Conservation (phyloP, 2,888 invertebrate genomes). For the Tinea trinotella region DNA sequence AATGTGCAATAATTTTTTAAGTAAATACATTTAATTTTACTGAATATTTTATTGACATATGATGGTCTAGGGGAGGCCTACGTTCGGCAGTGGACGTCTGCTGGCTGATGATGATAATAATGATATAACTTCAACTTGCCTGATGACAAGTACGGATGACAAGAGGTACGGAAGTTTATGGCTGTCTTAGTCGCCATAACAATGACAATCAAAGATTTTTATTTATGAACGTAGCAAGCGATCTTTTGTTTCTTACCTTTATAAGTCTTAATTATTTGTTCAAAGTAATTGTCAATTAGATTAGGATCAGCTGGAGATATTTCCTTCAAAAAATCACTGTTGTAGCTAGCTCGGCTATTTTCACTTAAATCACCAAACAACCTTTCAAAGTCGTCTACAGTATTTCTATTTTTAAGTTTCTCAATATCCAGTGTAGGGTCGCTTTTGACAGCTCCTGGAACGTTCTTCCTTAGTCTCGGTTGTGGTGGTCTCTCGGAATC, state of each 20-base stretch:
- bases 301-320: slow-evolving; percentile 31
- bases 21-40: no score
- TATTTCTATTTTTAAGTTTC: slow-evolving; percentile 21
- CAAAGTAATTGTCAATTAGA: slow-evolving; percentile 47
- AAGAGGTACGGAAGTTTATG: no score
- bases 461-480: neutral
- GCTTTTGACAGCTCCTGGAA: slow-evolving; percentile 1
- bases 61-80: no score
- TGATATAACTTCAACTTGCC: no score
- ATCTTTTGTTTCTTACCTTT: slow-evolving; percentile 46
- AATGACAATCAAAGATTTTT: no score
- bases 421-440: neutral
- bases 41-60: no score
- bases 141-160: no score
- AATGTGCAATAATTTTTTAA: no score
- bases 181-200: no score
- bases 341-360: slow-evolving; percentile 18
- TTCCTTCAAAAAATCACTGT: slow-evolving; percentile 24
- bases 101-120: no score
- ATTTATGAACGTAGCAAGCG: no score
- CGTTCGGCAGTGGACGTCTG: no score
- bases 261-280: slow-evolving; percentile 56
- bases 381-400: slow-evolving; percentile 56
- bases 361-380: slow-evolving; percentile 48
- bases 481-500: slow-evolving; percentile 18